Conservation (phyloP, 1,140 invertebrate species). For the Leptoteleia sp. region DNA sequence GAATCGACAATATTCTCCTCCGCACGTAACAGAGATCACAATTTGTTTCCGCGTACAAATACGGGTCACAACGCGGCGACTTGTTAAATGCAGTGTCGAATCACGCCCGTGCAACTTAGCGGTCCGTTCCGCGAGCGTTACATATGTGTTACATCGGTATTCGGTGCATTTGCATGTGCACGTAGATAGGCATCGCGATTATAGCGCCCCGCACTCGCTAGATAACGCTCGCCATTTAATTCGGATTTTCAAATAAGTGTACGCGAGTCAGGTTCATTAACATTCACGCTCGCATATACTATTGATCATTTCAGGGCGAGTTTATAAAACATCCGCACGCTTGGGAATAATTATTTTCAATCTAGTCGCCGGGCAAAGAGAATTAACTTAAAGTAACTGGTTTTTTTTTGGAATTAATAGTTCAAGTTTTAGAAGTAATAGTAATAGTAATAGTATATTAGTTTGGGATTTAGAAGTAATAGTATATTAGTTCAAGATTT, state of each 20-base stretch:
- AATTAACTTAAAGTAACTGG: too few relatives aligned
- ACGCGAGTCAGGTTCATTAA: constrained; percentile 4
- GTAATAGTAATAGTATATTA: too few relatives aligned
- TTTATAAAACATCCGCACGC: too few relatives aligned
- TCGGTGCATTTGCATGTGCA: constrained; percentile 44
- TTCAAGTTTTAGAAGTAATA: too few relatives aligned
- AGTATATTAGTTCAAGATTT: too few relatives aligned
- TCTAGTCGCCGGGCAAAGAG: too few relatives aligned
- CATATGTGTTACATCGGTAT: constrained; percentile 51
- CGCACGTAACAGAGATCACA: constrained; percentile 53
- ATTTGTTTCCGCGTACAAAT: constrained; percentile 61
- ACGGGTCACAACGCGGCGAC: constrained; percentile 58
- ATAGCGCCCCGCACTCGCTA: constrained; percentile 47
- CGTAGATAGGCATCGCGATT: constrained; percentile 60
- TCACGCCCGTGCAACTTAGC: constrained; percentile 61
- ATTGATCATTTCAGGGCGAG: constrained; percentile 4
- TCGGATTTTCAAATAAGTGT: constrained; percentile 19
- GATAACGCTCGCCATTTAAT: constrained; percentile 42
- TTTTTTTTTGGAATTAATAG: too few relatives aligned
- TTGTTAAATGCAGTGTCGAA: constrained; percentile 69
- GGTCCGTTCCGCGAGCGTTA: constrained; percentile 35
- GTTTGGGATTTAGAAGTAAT: too few relatives aligned
- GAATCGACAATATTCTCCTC: constrained; percentile 47
- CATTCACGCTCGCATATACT: background rate
- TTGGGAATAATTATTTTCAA: too few relatives aligned